Conservation (phyloP, 2,797 vertebrate species). For the Sphaeramia orbicularis region DNA sequence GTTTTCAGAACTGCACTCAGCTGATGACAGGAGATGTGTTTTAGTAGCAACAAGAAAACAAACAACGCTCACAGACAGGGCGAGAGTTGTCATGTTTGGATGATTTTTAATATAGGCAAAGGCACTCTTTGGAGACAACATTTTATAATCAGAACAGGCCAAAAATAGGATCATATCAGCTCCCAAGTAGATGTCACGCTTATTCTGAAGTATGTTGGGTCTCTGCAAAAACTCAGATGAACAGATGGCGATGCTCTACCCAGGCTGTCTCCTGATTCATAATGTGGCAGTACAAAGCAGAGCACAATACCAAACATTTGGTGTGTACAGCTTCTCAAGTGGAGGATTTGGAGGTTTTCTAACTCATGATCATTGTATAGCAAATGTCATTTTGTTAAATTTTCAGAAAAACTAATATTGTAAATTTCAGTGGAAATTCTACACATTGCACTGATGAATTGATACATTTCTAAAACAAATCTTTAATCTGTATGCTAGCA, state of each 20-base stretch:
- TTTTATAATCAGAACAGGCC: conserved; percentile 46
- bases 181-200: conserved; percentile 49
- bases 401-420: no score
- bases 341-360: conserved; percentile 27
- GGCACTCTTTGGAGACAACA: conserved; percentile 22
- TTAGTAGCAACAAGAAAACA: conserved; percentile 13
- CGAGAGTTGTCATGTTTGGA: conserved; percentile 11
- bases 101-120: conserved; percentile 24
- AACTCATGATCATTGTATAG: neutral
- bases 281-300: conserved; percentile 44
- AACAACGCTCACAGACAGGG: conserved; percentile 6
- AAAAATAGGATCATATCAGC: conserved; percentile 55
- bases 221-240: conserved; percentile 51
- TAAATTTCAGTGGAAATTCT: no score
- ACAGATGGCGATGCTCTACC: conserved; percentile 67
- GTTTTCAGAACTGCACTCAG: conserved; percentile 5
- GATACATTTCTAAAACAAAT: no score
- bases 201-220: conserved; percentile 54
- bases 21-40: neutral
- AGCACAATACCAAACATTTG: conserved; percentile 66
- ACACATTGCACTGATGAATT: no score
- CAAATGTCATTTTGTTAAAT: no score
- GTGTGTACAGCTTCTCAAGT: conserved; percentile 45
- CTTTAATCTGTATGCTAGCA: no score
- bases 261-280: conserved; percentile 67